Evolutionary conservation across 2,797 vertebrate species (phyloP).

Genomic region (Meriones psammophilus): DNA sequence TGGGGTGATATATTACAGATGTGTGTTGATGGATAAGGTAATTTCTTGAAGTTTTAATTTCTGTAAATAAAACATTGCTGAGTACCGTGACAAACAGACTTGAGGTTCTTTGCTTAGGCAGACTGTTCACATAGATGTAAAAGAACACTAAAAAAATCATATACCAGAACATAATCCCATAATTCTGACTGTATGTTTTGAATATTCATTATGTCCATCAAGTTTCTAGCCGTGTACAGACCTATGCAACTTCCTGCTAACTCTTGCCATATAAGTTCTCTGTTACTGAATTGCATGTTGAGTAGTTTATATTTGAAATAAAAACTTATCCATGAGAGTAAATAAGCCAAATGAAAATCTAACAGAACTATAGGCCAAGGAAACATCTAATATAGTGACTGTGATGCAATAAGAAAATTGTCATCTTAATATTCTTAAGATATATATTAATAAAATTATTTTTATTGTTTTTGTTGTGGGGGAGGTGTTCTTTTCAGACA

Average conservation of each 20-base stretch:
- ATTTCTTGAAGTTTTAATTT: conserved; percentile 34
- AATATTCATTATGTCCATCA: not conserved
- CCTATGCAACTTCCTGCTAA: not conserved
- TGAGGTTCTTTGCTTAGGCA: not conserved
- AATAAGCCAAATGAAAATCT: conserved; percentile 18
- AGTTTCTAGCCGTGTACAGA: not conserved
- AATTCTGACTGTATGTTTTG: not conserved
- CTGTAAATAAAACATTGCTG: not conserved
- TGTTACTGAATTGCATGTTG: not conserved
- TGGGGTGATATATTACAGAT: not conserved
- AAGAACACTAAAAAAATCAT: not conserved
- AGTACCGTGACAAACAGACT: not conserved
- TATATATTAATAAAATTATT: not conserved
- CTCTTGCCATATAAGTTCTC: not conserved
- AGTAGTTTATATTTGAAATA: not conserved
- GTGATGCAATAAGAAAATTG: not conserved
- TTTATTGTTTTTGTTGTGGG: too few species aligned
- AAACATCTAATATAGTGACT: not conserved
- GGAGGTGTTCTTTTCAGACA: too few species aligned
- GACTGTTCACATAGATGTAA: not conserved
- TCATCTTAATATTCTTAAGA: not conserved
- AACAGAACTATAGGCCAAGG: not conserved
- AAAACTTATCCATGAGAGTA: not conserved
- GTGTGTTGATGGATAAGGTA: not conserved
- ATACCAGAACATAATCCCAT: not conserved